A percentile compares a stretch with the other conserved stretches of the same genome.
Evolutionary conservation across 2,113 vertebrate genomes (phyloP).

Genomic region (Illadopsis cleaveri): DNA sequence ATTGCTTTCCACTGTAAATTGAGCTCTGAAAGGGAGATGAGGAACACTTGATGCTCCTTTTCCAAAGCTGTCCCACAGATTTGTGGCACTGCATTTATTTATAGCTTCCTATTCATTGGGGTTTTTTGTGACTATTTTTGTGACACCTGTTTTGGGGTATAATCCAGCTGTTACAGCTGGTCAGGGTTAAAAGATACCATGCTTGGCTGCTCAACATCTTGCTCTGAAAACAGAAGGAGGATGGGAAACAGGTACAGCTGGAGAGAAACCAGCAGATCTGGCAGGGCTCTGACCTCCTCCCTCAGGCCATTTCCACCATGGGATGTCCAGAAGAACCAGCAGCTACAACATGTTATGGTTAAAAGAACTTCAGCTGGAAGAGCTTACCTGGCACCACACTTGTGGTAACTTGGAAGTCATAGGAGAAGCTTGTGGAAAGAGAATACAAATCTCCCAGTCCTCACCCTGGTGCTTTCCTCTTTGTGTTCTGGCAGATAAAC

Average conservation of each 20-base stretch:
- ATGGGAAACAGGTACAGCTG: background rate
- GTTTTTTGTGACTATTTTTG: background rate
- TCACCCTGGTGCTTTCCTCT: background rate
- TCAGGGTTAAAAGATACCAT: background rate
- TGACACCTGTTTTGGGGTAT: background rate
- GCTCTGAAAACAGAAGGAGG: background rate
- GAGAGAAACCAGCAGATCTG: background rate
- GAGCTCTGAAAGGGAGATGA: background rate
- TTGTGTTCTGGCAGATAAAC: background rate
- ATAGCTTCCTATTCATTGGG: background rate
- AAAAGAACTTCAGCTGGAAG: background rate
- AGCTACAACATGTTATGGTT: background rate
- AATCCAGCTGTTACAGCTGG: background rate
- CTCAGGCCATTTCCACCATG: background rate
- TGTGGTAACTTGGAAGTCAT: background rate
- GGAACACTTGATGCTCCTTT: background rate
- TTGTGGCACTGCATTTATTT: background rate
- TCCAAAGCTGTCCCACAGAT: background rate
- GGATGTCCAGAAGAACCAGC: background rate
- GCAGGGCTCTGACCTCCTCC: background rate
- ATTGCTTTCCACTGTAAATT: background rate
- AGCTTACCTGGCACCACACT: background rate
- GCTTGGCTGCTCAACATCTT: background rate
- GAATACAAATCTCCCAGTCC: background rate
- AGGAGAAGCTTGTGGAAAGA: background rate